These are phyloP conservation scores for Dasypus novemcinctus DNA, from an alignment of 2,113 vertebrate species.

Conservation along the genomic window DNA sequence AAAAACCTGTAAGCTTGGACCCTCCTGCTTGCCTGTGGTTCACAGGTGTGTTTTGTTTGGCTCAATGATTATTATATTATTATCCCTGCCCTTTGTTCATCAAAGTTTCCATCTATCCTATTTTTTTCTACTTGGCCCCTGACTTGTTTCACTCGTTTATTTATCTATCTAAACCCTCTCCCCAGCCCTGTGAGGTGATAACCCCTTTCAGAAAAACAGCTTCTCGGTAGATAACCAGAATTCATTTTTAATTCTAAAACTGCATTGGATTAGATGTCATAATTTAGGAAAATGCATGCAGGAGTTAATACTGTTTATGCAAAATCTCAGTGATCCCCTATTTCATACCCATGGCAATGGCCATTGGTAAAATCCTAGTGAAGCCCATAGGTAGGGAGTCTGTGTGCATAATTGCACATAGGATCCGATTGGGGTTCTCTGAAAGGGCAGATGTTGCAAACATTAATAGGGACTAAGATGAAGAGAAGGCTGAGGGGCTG, in stretches of 20 bases:
- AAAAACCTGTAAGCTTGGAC: not conserved
- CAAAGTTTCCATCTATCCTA: not conserved
- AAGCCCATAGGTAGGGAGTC: not conserved
- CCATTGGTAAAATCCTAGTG: not conserved
- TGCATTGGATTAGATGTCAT: not conserved
- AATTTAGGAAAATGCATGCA: slow-evolving; percentile 29
- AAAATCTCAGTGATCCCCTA: not conserved
- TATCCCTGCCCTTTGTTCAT: not conserved
- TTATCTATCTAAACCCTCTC: not conserved
- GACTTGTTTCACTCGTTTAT: not conserved
- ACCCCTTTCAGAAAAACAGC: not conserved
- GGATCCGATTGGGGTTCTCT: not conserved
- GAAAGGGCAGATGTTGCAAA: not conserved
- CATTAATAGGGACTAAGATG: not conserved
- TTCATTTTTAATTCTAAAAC: slow-evolving; percentile 48
- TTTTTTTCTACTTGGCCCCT: not conserved
- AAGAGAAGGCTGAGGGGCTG: not conserved
- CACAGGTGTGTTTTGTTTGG: not conserved
- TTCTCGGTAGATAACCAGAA: not conserved
- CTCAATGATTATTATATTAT: not conserved
- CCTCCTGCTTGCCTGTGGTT: slow-evolving; percentile 1
- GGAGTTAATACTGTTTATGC: slow-evolving; percentile 30
- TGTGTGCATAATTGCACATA: not conserved
- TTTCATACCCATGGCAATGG: not conserved
- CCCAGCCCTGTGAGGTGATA: not conserved